phyloP scores from a whole-genome alignment of 92 coral and sea anemone species.

The Umimayanthus kanabou region DNA sequence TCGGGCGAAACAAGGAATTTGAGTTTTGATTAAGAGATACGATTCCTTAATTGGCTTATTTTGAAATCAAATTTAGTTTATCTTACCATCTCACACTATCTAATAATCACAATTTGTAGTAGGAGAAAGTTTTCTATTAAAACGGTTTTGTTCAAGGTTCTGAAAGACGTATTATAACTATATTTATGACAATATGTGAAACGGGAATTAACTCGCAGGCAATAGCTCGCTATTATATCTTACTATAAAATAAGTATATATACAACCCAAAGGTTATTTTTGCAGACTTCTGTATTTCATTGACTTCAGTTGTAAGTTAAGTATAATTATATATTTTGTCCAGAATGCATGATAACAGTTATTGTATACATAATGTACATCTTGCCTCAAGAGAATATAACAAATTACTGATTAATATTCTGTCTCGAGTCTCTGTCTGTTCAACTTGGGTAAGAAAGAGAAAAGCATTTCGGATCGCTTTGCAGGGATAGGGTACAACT shows the following conservation, averaged over 20 bases:
- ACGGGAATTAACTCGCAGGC: not conserved
- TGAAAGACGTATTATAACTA: not conserved
- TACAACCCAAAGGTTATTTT: not conserved
- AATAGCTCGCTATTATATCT: not conserved
- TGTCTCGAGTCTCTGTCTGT: not conserved
- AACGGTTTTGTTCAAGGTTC: constrained; percentile 1
- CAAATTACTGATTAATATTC: not conserved
- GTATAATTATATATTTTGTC: constrained; percentile 13
- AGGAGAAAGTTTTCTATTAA: not conserved
- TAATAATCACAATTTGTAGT: constrained; percentile 5
- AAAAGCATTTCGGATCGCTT: not conserved
- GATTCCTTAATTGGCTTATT: constrained; percentile 35
- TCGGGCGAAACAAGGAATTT: constrained; percentile 19
- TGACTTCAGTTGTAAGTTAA: not conserved
- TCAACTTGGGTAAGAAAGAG: not conserved
- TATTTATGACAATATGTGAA: not conserved
- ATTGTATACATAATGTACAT: constrained; percentile 2
- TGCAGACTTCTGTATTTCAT: not conserved
- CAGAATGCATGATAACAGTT: not conserved
- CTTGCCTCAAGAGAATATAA: constrained; percentile 23
- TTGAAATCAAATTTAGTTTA: not conserved
- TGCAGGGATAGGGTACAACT: too few relatives aligned
- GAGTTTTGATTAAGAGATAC: constrained; percentile 38
- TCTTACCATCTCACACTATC: constrained; percentile 10
- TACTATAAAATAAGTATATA: not conserved